phyloP scores from a whole-genome alignment of 2,113 vertebrate species.

The Phalacrocorax carbo region DNA sequence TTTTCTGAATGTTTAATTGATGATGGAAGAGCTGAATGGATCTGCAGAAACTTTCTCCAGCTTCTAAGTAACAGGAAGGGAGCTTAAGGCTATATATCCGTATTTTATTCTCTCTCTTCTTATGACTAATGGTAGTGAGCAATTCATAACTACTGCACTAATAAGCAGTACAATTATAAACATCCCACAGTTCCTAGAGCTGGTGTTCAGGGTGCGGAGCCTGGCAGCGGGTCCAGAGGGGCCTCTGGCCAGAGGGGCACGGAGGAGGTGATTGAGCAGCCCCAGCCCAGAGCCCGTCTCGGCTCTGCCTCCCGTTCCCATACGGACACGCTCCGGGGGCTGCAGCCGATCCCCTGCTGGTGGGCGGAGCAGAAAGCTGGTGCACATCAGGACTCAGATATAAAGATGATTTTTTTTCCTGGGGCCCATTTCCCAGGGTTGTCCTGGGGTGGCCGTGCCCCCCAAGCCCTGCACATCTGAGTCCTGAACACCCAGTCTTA shows the following conservation, averaged over 20 bases:
- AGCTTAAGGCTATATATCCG: rapidly evolving
- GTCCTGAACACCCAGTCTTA: rapidly evolving
- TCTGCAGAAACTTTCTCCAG: neutral
- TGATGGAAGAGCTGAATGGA: neutral
- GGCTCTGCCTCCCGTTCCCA: neutral
- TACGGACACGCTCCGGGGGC: neutral
- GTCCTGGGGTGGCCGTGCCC: neutral
- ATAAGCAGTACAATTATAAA: neutral
- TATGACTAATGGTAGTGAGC: neutral
- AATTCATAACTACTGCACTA: neutral
- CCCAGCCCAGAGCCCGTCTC: neutral
- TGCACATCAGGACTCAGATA: neutral
- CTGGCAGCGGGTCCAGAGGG: rapidly evolving
- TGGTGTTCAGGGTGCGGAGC: neutral
- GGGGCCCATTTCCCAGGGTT: neutral
- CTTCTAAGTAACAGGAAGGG: neutral
- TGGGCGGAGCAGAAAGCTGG: neutral
- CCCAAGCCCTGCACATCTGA: neutral
- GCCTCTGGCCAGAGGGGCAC: neutral
- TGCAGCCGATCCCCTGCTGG: neutral
- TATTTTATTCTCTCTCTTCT: neutral
- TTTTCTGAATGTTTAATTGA: neutral
- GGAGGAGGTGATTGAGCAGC: neutral
- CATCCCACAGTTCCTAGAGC: no score
- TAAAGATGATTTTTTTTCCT: neutral